Base-by-base conservation (phyloP, 2,888 invertebrate genomes). In the Selenia dentaria region DNA sequence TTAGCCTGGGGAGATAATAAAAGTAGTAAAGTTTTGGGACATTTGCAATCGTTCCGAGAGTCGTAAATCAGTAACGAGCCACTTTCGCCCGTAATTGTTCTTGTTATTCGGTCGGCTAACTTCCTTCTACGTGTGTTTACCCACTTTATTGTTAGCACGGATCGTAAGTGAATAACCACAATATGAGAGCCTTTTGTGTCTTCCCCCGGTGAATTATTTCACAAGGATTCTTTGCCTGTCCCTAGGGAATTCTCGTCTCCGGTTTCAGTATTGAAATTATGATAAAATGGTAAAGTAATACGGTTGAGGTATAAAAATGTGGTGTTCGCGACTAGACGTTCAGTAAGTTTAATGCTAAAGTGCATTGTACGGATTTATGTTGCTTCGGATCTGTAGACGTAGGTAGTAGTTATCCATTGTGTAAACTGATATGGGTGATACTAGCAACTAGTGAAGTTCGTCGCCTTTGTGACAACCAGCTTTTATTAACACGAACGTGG, bases 1-100 rank as follows among this genome's bases (percentile, higher is more conserved):
- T 18, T 18, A 12, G 10, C 26, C 2, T 47, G 38, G 35, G 40
- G 44, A 46, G 45, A 55, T 34, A 50, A 51, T 54, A 51, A 59
- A 54, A 51, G 38, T 44, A 51, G 42, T 45, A 35, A 53, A 51
- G 39, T 54, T 52, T 41, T 31, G 41, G 22, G 13, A 51, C 48
- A 49, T 57, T 57, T 44, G 42, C 36, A 46, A 57, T n/a, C n/a
- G n/a, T n/a, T n/a, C n/a, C n/a, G n/a, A n/a, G n/a, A n/a, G n/a
- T 57, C 61, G 65, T 70, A 72, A 74, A 71, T 66, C 59, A 59
- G 48, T 45, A 60, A 59, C 60, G 45, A 55, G 46, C 57, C 60
- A 59, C 69, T 67, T 64, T 42, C 40, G n/a, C 52, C 51, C 48
- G 59, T 72, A 67, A 70, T 68, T 68, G 66, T 55, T 69, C 58